Evolutionary conservation across 2,113 vertebrate genomes (phyloP), one percentile per base, ranked within the genome.

Genomic region (Microtus montanus): DNA sequence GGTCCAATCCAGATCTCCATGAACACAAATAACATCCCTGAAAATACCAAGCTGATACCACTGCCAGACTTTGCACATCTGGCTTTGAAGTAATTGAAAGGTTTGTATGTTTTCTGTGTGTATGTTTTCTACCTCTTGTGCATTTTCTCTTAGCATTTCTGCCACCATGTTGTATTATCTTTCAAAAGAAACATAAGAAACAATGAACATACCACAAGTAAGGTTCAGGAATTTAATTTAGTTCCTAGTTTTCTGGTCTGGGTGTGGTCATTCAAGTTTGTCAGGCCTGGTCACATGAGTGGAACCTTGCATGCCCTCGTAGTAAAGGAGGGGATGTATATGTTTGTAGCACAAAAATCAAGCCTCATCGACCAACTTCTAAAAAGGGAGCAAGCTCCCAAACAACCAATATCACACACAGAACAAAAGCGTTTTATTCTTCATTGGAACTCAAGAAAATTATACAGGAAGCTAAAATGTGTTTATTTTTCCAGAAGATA

Each of bases 231-330:
- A 47, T 88, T 12, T 35, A 93, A 86, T 61, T 82, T 22, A 61
- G 8, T 94, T 92, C 30, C 22, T 33, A 7, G 22, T 71, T 95
- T 92, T 92, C 38, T 93, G 79, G 26, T 89, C 28, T 87, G 84
- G 44, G 33, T 78, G 38, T 86, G 8, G 63, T 79, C 52, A 70
- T 47, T 78, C 33, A 49, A 24, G 52, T 58, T n/a, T 80, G 38
- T 52, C 38, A 77, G 35, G 38, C 44, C 70, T 8, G 6, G 68
- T 26, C n/a, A 12, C 41, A 4, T 26, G 41, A 70, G 44, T 26
- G 87, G 26, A 88, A 58, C 24, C 35, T 49, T 54, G 30, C 35
- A 3, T 54, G 20, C n/a, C 49, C 9, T 28, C 33, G 28, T 54
- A 77, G 52, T 52, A 52, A 17, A 49, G 26, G 90, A 61, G 13